Conservation (phyloP, 2,113 vertebrate species). For the Perognathus longimembris region DNA sequence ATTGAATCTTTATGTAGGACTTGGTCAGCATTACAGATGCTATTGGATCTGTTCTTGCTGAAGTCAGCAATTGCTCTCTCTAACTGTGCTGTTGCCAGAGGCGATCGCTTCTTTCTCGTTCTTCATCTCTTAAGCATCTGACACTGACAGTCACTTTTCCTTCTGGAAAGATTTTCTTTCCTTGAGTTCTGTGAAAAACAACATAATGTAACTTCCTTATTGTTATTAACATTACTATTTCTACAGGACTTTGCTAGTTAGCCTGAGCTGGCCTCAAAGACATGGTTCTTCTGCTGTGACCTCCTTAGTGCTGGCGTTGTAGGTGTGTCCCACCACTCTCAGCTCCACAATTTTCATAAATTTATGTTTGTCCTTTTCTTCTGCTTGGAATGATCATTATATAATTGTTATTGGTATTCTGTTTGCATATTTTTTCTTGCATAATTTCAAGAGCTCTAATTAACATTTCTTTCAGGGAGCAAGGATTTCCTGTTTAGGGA, state of each 20-base stretch:
- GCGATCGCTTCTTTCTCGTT: neutral
- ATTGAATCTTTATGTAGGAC: neutral
- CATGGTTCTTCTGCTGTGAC: too few species aligned
- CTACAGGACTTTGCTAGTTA: too few species aligned
- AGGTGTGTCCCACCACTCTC: too few species aligned
- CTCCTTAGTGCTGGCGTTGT: too few species aligned
- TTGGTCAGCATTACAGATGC: neutral
- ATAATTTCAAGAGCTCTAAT: neutral
- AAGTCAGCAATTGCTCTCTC: conserved; percentile 25
- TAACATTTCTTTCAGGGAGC: neutral
- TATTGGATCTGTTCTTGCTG: conserved; percentile 13
- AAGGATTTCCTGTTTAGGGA: neutral
- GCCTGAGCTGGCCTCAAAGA: too few species aligned
- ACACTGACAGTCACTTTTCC: neutral
- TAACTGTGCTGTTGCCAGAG: neutral
- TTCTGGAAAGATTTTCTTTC: neutral
- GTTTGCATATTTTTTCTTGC: neutral
- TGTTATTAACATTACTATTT: too few species aligned
- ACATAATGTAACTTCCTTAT: neutral
- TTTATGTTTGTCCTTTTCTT: neutral
- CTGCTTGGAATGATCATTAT: neutral
- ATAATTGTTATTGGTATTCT: neutral
- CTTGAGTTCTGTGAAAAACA: neutral
- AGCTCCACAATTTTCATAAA: neutral
- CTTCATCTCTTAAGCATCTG: neutral